Conservation (phyloP, 2,888 invertebrate genomes). For the Phengaris arion region DNA sequence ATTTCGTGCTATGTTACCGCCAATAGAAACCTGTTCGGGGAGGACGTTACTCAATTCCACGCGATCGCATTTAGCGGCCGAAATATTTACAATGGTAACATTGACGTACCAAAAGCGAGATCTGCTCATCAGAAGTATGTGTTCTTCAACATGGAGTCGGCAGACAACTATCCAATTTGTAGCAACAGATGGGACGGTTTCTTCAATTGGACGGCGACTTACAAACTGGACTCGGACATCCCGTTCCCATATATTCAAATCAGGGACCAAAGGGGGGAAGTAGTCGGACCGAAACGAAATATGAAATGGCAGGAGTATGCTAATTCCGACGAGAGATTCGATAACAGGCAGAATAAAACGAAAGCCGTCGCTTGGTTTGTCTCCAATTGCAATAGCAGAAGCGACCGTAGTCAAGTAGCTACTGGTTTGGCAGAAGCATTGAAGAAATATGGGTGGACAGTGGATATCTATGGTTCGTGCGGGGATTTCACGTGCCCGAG, state of each 20-base stretch:
- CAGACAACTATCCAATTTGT: slow-evolving; percentile 63
- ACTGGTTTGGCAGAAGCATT: slow-evolving; percentile 49
- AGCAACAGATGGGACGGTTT: slow-evolving; percentile 52
- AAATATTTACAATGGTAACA: slow-evolving; percentile 42
- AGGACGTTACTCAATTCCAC: slow-evolving; percentile 55
- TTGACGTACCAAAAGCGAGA: slow-evolving; percentile 49
- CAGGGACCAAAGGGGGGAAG: slow-evolving; percentile 48
- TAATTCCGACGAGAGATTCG: slow-evolving; percentile 44
- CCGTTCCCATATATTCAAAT: slow-evolving; percentile 58
- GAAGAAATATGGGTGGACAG: slow-evolving; percentile 45
- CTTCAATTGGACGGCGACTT: slow-evolving; percentile 71
- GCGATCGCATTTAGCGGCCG: slow-evolving; percentile 65
- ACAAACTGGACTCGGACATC: slow-evolving; percentile 66
- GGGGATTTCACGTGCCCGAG: slow-evolving; percentile 59
- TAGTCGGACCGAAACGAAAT: slow-evolving; percentile 56
- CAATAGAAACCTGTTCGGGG: slow-evolving; percentile 50
- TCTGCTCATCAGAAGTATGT: slow-evolving; percentile 62
- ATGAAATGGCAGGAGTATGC: slow-evolving; percentile 49
- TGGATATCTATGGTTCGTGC: slow-evolving; percentile 79
- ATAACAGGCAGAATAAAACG: slow-evolving; percentile 51
- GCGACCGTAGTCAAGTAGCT: slow-evolving; percentile 50
- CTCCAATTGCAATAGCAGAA: slow-evolving; percentile 58
- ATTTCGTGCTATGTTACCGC: slow-evolving; percentile 61
- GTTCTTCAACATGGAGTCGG: slow-evolving; percentile 65
- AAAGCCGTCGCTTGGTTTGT: slow-evolving; percentile 71